Evolutionary conservation across 2,797 vertebrate genomes (phyloP).

Genomic region (Huso huso): DNA sequence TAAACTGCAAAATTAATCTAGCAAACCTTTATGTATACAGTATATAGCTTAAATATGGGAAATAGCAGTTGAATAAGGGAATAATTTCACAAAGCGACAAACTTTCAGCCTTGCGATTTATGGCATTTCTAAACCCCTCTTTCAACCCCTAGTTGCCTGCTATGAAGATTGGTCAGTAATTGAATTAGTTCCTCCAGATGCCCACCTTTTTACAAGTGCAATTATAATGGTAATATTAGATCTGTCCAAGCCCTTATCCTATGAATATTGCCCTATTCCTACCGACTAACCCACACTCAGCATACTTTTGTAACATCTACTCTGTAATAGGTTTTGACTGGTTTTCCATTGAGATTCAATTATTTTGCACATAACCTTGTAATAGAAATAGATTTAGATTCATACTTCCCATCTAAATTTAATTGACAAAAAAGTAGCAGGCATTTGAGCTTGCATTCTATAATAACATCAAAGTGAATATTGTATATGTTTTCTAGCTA

Average conservation of each 20-base stretch:
- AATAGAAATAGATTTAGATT: conserved; percentile 4
- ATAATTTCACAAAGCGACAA: too few species aligned
- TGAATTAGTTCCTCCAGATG: conserved; percentile 25
- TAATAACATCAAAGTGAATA: too few species aligned
- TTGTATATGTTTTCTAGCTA: too few species aligned
- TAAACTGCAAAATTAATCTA: too few species aligned
- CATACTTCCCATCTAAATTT: background rate
- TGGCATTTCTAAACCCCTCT: too few species aligned
- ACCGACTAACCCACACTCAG: conserved; percentile 10
- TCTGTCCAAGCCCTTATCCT: conserved; percentile 15
- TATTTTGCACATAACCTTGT: conserved; percentile 7
- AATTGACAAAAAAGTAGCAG: background rate
- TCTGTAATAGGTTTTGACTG: conserved; percentile 27
- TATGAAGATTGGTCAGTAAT: conserved; percentile 22
- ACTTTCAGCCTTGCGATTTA: too few species aligned
- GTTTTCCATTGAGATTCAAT: conserved; percentile 3
- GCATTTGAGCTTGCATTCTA: background rate
- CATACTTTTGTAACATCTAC: conserved; percentile 20
- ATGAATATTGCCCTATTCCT: conserved; percentile 21
- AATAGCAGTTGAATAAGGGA: too few species aligned
- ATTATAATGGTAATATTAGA: conserved; percentile 24
- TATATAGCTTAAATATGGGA: too few species aligned
- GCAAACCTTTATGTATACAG: too few species aligned
- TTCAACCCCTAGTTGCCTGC: too few species aligned
- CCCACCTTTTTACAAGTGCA: conserved; percentile 21